Percentiles rank a stretch among this genome's conserved stretches.
Evolutionary conservation across 35 echinoderm and acorn worm species (phyloP).

Genomic region (Lytechinus pictus): DNA sequence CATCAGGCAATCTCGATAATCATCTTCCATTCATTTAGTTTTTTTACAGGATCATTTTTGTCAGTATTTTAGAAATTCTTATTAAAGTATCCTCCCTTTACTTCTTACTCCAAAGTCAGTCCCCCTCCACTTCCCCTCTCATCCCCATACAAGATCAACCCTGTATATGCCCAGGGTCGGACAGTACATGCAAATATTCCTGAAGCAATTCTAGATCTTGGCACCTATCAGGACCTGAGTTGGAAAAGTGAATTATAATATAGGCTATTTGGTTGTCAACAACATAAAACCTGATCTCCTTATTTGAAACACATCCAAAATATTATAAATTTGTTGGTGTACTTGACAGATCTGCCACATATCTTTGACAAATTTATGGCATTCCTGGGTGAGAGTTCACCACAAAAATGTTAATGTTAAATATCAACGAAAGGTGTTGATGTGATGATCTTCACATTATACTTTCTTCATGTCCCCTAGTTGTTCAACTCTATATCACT

Average conservation of each 20-base stretch:
- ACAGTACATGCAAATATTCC: background rate
- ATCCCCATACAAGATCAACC: background rate
- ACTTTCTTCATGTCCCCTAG: background rate
- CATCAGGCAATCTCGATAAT: background rate
- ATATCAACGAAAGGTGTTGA: background rate
- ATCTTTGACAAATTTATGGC: background rate
- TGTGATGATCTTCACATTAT: background rate
- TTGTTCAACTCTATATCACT: background rate
- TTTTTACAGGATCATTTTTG: too few relatives aligned
- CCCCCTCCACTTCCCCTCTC: background rate
- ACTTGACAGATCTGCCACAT: background rate
- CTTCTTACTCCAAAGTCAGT: background rate
- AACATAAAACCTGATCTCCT: background rate
- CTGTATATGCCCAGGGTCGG: background rate
- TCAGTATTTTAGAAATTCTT: background rate
- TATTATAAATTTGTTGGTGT: background rate
- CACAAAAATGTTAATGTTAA: background rate
- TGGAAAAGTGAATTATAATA: background rate
- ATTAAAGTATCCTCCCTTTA: background rate
- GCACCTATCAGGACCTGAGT: background rate
- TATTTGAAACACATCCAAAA: background rate
- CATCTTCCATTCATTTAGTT: background rate
- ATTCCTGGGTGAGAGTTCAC: background rate
- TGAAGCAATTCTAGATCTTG: background rate
- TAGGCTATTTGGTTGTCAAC: background rate